Evolutionary conservation across 1,140 invertebrate species (phyloP).

Genomic region (Mya arenaria): DNA sequence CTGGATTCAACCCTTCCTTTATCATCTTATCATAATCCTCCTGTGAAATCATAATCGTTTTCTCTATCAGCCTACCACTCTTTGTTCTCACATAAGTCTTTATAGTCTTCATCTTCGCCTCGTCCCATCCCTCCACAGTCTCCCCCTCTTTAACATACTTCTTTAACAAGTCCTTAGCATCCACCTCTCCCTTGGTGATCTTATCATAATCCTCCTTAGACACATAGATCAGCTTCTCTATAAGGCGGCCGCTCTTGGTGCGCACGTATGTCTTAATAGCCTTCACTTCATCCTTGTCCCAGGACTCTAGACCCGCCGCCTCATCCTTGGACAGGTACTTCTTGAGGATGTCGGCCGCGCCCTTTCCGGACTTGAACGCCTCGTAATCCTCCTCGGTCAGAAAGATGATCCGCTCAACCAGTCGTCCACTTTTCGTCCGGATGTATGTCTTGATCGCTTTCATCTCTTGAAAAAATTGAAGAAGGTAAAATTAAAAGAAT

Average conservation of each 20-base stretch:
- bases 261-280: slow-evolving; percentile 79
- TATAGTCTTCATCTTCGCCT: slow-evolving; percentile 79
- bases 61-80: slow-evolving; percentile 78
- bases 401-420: slow-evolving; percentile 77
- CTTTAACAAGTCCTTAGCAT: slow-evolving; percentile 74
- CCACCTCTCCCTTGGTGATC: slow-evolving; percentile 73
- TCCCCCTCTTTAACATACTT: slow-evolving; percentile 77
- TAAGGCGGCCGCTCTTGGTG: slow-evolving; percentile 78
- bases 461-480: slow-evolving; percentile 71
- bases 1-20: slow-evolving; percentile 72
- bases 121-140: slow-evolving; percentile 77
- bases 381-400: slow-evolving; percentile 78
- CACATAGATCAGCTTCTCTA: slow-evolving; percentile 78
- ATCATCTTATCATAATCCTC: slow-evolving; percentile 79
- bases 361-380: slow-evolving; percentile 75
- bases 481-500: no score
- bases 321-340: slow-evolving; percentile 79
- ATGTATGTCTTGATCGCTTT: slow-evolving; percentile 80
- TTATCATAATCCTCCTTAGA: slow-evolving; percentile 78
- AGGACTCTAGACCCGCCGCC: slow-evolving; percentile 75
- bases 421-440: slow-evolving; percentile 78
- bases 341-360: slow-evolving; percentile 69
- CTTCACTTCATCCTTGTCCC: slow-evolving; percentile 79
- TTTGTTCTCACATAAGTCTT: slow-evolving; percentile 79
- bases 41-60: slow-evolving; percentile 78